These are phyloP conservation scores for Acanthochromis polyacanthus DNA, from an alignment of 2,113 vertebrate species.

Conservation along the genomic window DNA sequence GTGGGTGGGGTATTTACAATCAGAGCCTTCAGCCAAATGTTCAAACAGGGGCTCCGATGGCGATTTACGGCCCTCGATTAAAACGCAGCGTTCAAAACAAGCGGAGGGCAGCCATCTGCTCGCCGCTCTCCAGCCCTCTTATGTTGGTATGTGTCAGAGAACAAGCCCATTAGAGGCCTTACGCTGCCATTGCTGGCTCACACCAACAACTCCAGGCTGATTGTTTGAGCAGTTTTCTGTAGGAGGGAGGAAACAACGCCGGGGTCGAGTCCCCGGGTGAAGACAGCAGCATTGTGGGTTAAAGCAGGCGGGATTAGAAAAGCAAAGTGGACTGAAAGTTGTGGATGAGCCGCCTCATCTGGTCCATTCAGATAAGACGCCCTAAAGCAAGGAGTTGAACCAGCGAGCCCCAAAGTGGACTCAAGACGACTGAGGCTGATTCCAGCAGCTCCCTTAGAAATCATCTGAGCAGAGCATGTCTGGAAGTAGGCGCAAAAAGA, in stretches of 20 bases:
- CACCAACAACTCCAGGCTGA: conserved; percentile 4
- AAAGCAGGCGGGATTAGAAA: not conserved
- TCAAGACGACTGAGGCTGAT: not conserved
- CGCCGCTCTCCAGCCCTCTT: conserved; percentile 27
- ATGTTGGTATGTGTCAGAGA: conserved; percentile 54
- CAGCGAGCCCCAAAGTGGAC: not conserved
- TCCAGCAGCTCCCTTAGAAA: not conserved
- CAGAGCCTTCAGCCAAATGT: conserved; percentile 50
- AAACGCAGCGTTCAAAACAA: conserved; percentile 49
- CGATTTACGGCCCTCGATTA: conserved; percentile 59
- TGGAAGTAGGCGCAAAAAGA: no score
- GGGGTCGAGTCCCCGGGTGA: not conserved
- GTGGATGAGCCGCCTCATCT: not conserved
- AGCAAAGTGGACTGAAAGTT: not conserved
- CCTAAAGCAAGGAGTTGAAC: not conserved
- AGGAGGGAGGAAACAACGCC: not conserved
- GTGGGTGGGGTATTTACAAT: conserved; percentile 49
- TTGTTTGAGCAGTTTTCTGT: conserved; percentile 28
- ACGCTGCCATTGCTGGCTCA: conserved; percentile 25
- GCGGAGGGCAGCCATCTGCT: conserved; percentile 66
- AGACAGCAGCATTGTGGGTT: not conserved
- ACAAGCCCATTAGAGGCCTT: conserved; percentile 35
- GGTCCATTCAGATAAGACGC: not conserved
- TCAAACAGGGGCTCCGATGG: conserved; percentile 52
- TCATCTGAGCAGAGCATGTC: not conserved